Base-by-base conservation (phyloP, 2,888 invertebrate species). In the Drosophila macrospina region DNA sequence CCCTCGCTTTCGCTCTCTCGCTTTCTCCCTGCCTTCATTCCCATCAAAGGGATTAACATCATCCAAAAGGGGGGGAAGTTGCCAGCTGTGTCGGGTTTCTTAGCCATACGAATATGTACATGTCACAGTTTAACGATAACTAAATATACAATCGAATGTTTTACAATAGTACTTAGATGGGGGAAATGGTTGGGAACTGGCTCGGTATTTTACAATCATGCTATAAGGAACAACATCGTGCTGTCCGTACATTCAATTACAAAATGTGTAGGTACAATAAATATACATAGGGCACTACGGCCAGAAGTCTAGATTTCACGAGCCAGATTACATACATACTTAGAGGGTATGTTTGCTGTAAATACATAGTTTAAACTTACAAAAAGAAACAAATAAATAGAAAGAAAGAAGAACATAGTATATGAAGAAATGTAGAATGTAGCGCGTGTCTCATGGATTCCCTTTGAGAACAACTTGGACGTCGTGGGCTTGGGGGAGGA, bases 361-460 rank as follows among this genome's bases (percentile, higher is more conserved):
- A 60, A 60, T 52, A 60, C 59, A 60, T 60, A 52, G 52, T 42
- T 39, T 47, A 37, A 24, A 47, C 26, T 30, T 54, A 57, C 20
- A 48, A 11, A 13, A 47, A 16, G n/a, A 54, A 45, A 42, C 50
- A 48, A 59, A 42, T 61, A 52, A 77, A 63, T n/a, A 52, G 41
- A 34, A 59, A 42, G 56, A 63, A 39, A 55, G 44, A 45, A 50
- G 15, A 34, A 51, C 20, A 44, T 26, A 50, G 60, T 45, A 32
- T 41, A 50, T 39, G 20, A 45, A 41, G 41, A 39, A 41, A 51
- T 65, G 64, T 66, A 57, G 42, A 60, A 71, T 80, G 78, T 57
- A 78, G 86, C 79, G 88, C 90, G 90, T 86, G 89, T 91, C 91
- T 90, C 90, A 81, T 88, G 75, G 91, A 89, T 90, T 91, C 90